A percentile compares a stretch with the other conserved stretches of the same genome.
Evolutionary conservation across 2,113 vertebrate species (phyloP).

Genomic region (Elephas maximus): DNA sequence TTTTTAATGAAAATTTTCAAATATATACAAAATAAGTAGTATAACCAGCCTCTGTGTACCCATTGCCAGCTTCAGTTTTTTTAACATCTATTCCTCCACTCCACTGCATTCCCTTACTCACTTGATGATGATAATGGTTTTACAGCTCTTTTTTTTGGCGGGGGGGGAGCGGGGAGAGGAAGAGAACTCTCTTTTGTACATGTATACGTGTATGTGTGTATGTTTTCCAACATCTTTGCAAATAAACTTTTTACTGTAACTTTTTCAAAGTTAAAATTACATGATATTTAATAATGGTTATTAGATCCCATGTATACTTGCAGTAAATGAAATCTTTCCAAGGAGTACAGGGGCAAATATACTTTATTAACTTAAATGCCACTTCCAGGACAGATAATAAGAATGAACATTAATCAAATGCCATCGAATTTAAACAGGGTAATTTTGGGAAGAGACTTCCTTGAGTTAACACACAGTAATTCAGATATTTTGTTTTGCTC

Average conservation of each 20-base stretch:
- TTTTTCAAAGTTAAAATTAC: constrained; percentile 52
- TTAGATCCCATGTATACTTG: not conserved
- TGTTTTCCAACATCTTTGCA: constrained; percentile 52
- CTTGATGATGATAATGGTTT: not conserved
- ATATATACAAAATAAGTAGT: not conserved
- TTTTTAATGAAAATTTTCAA: constrained; percentile 33
- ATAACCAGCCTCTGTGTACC: not conserved
- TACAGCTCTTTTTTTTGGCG: not conserved
- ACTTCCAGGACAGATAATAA: constrained; percentile 41
- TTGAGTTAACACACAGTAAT: not conserved
- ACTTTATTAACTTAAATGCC: constrained; percentile 53
- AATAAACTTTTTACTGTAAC: constrained; percentile 16
- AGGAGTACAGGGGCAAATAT: not conserved
- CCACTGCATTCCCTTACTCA: not conserved
- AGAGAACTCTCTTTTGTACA: not conserved
- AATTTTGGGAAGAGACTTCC: not conserved
- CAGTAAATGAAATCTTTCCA: constrained; percentile 25
- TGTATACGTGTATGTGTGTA: not conserved
- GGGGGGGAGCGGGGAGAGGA: not conserved
- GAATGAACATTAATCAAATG: constrained; percentile 27
- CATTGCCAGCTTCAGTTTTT: constrained; percentile 19
- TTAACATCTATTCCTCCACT: not conserved
- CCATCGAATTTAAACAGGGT: constrained; percentile 44
- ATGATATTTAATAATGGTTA: not conserved
- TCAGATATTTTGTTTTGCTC: constrained; percentile 33